Conservation (phyloP, 2,797 vertebrate genomes). For the Cryptoprocta ferox region DNA sequence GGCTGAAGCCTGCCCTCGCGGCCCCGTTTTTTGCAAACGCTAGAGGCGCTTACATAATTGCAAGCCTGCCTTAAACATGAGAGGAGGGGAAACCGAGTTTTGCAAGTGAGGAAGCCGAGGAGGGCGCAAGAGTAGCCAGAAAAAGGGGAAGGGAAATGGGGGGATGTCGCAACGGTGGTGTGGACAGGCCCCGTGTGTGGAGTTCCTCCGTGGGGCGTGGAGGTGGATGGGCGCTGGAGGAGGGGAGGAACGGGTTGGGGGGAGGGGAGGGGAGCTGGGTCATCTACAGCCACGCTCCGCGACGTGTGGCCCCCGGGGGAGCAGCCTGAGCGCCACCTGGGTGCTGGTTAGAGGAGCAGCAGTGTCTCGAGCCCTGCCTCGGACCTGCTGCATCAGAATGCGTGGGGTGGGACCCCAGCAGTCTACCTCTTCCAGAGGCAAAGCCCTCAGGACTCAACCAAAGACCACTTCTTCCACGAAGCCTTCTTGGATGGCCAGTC, state of each 20-base stretch:
- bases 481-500: not conserved
- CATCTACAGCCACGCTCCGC: fast-evolving
- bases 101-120: not conserved
- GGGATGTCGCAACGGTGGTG: not conserved
- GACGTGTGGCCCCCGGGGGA: not conserved
- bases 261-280: too few relatives aligned
- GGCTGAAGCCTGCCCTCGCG: not conserved
- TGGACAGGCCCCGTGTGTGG: not conserved
- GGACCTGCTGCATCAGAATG: not conserved
- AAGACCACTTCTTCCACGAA: not conserved
- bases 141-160: slow-evolving; percentile 30
- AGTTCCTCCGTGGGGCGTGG: not conserved
- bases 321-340: not conserved
- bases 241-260: too few relatives aligned
- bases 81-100: not conserved
- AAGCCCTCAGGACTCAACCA: not conserved
- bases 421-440: not conserved
- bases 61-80: not conserved
- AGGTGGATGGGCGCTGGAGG: not conserved
- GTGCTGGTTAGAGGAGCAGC: not conserved
- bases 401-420: not conserved
- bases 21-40: not conserved
- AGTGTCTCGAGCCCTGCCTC: not conserved
- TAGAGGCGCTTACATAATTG: not conserved
- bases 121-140: not conserved